Percentiles rank a stretch among this genome's conserved stretches.
Conservation (phyloP, 1,140 invertebrate genomes). For the Melanaphis sacchari region DNA sequence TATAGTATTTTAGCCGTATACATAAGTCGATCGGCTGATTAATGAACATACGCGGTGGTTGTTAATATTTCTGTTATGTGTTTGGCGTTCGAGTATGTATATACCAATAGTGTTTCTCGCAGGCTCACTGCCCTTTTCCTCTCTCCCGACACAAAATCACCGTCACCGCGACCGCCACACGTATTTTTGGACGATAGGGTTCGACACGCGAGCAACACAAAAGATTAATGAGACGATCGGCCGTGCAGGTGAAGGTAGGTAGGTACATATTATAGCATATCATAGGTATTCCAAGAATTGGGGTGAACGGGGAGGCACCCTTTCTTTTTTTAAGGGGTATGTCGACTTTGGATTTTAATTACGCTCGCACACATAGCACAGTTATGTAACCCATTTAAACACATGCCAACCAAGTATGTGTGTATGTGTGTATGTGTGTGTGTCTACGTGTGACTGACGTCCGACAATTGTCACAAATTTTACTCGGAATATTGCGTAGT, state of each 20-base stretch:
- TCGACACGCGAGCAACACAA: constrained; percentile 20
- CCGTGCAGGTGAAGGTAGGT: not conserved
- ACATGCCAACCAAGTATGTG: not conserved
- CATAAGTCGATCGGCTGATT: constrained; percentile 17
- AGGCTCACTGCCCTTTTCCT: too few relatives aligned
- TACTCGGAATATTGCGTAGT: not conserved
- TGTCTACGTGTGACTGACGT: not conserved
- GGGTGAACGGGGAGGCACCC: not conserved
- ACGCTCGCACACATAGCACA: not conserved
- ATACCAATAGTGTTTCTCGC: not conserved
- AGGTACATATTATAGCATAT: not conserved
- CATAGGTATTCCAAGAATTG: too few relatives aligned
- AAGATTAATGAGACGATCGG: constrained; percentile 41
- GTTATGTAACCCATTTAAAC: not conserved
- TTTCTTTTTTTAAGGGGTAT: not conserved
- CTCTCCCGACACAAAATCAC: too few relatives aligned
- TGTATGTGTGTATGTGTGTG: not conserved
- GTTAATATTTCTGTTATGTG: constrained; percentile 22
- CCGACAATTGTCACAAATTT: not conserved
- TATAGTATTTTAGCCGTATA: not conserved
- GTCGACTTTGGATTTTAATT: constrained; percentile 43
- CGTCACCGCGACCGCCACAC: not conserved
- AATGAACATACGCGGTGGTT: not conserved
- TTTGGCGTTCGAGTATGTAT: not conserved
- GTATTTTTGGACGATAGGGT: not conserved